A percentile compares a stretch with the other conserved stretches of the same genome.
phyloP scores from a whole-genome alignment of 2,888 invertebrate genomes.

The Brachycybe producta region DNA sequence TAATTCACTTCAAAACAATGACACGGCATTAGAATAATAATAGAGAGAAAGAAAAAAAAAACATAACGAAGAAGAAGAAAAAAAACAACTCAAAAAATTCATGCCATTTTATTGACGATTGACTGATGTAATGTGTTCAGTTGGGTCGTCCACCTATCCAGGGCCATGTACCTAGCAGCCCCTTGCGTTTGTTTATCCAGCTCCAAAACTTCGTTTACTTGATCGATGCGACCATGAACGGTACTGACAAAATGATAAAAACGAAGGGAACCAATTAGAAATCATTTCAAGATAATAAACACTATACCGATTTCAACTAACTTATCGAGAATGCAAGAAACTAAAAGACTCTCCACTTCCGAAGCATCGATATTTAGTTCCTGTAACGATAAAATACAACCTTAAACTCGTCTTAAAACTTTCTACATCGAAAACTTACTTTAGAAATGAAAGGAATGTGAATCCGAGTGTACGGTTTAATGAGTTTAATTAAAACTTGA shows the following conservation, averaged over 20 bases:
- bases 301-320: constrained; percentile 40
- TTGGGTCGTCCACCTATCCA: constrained; percentile 93
- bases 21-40: too few relatives aligned
- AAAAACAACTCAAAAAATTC: constrained; percentile 27
- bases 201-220: constrained; percentile 87
- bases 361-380: constrained; percentile 82
- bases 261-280: constrained; percentile 43
- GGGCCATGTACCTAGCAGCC: constrained; percentile 75
- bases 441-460: constrained; percentile 95
- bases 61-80: not conserved
- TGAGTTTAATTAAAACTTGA: constrained; percentile 90
- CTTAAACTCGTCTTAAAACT: not conserved
- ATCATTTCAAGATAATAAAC: constrained; percentile 68
- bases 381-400: constrained; percentile 21
- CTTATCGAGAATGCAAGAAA: constrained; percentile 96
- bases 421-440: constrained; percentile 25
- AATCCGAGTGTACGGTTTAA: constrained; percentile 94
- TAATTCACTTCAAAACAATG: too few relatives aligned
- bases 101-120: constrained; percentile 87
- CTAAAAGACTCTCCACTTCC: constrained; percentile 91
- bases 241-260: constrained; percentile 31
- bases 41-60: not conserved
- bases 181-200: constrained; percentile 59
- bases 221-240: constrained; percentile 46
- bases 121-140: constrained; percentile 74